Evolutionary conservation across 2,888 invertebrate species (phyloP).

Genomic region (Bibio marci): DNA sequence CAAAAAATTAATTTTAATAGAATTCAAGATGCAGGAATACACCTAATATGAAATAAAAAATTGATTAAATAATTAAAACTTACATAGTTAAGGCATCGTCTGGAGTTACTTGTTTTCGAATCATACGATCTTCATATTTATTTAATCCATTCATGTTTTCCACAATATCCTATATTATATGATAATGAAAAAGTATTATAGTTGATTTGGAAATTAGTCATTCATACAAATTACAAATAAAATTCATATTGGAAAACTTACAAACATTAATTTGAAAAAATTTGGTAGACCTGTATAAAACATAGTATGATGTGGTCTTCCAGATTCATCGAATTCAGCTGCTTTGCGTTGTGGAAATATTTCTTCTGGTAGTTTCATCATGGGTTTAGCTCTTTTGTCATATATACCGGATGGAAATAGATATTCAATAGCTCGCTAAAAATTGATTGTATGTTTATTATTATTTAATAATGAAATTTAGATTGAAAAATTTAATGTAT

Average conservation of each 20-base stretch:
- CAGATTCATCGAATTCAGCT: slow-evolving; percentile 79
- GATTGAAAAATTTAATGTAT: neutral
- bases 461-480: too few relatives aligned
- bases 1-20: slow-evolving; percentile 1
- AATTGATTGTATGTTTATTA: neutral
- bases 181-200: slow-evolving; percentile 2
- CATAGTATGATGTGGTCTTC: slow-evolving; percentile 76
- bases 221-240: slow-evolving; percentile 3
- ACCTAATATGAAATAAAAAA: neutral
- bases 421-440: slow-evolving; percentile 72
- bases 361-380: slow-evolving; percentile 79
- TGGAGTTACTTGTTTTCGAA: slow-evolving; percentile 39
- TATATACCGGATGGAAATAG: slow-evolving; percentile 90
- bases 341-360: slow-evolving; percentile 70
- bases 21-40: neutral
- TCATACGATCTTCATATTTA: slow-evolving; percentile 51
- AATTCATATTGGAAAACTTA: slow-evolving; percentile 27
- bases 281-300: slow-evolving; percentile 85
- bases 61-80: slow-evolving; percentile 20
- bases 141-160: slow-evolving; percentile 48
- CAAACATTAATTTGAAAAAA: slow-evolving; percentile 68
- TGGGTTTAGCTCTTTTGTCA: slow-evolving; percentile 68
- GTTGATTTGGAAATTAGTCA: neutral
- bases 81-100: slow-evolving; percentile 42
- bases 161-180: slow-evolving; percentile 41